Conservation (phyloP, 2,797 vertebrate genomes). For the Sylvilagus floridanus region DNA sequence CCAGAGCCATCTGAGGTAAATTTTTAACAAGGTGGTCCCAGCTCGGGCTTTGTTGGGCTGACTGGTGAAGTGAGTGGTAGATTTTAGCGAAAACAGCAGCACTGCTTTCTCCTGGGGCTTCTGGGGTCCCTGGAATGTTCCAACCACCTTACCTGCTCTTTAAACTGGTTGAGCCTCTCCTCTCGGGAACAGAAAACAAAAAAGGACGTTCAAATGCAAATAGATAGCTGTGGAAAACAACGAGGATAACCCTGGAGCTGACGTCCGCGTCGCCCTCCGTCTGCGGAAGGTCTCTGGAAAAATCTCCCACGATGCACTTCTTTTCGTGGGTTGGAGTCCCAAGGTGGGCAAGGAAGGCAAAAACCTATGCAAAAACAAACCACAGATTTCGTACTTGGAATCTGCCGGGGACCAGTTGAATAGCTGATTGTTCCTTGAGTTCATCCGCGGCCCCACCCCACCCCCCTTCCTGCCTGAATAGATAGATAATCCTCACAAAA, state of each 20-base stretch:
- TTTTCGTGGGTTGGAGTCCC: constrained; percentile 26
- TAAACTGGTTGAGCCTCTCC: constrained; percentile 8
- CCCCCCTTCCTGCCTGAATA: constrained; percentile 73
- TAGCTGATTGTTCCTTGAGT: constrained; percentile 77
- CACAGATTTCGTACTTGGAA: constrained; percentile 54
- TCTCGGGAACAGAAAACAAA: constrained; percentile 30
- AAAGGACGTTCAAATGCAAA: constrained; percentile 57
- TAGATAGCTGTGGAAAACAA: neutral
- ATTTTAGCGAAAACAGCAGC: constrained; percentile 9
- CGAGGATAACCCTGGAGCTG: neutral
- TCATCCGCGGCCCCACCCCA: constrained; percentile 25
- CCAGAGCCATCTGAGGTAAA: constrained; percentile 38
- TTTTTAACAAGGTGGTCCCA: constrained; percentile 45
- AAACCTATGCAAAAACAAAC: constrained; percentile 54
- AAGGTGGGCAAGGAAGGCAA: constrained; percentile 58
- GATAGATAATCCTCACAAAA: constrained; percentile 82
- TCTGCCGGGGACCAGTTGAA: constrained; percentile 50
- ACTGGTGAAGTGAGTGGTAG: neutral
- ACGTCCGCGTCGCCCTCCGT: neutral
- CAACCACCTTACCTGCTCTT: constrained; percentile 32
- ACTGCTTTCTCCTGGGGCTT: constrained; percentile 36
- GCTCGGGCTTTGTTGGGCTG: neutral
- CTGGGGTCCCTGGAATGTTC: neutral
- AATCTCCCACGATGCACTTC: constrained; percentile 32
- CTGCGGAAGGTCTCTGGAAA: neutral